Conservation (phyloP, 2,888 invertebrate genomes). For the Caenorhabditis macrosperma region DNA sequence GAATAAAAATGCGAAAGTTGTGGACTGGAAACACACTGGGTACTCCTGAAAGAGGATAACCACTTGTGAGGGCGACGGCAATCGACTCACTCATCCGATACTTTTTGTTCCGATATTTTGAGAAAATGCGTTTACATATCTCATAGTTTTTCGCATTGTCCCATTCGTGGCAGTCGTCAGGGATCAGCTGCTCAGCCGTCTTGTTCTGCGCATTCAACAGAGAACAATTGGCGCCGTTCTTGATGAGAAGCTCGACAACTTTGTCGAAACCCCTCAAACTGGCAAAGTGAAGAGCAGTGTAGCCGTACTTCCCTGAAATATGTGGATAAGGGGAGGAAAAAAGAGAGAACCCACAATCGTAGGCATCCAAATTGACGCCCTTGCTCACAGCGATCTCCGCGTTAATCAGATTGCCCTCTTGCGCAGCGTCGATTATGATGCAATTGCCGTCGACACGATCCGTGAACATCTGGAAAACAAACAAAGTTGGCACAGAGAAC, state of each 20-base stretch:
- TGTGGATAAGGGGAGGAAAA: neutral
- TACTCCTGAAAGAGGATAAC: conserved; percentile 1
- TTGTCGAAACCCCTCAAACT: neutral
- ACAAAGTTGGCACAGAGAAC: neutral
- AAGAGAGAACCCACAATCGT: conserved; percentile 4
- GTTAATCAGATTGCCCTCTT: conserved; percentile 9
- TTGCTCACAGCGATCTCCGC: neutral
- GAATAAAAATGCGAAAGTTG: too few relatives aligned
- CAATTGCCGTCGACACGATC: conserved; percentile 18
- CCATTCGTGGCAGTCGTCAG: neutral
- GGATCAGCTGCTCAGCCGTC: conserved; percentile 18
- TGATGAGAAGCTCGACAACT: conserved; percentile 7
- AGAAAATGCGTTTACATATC: neutral
- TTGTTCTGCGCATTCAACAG: conserved; percentile 14
- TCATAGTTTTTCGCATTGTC: neutral
- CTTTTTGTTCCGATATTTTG: conserved; percentile 2
- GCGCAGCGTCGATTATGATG: conserved; percentile 8
- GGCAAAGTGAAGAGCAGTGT: conserved; percentile 18
- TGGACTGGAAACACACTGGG: neutral
- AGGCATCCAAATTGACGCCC: conserved; percentile 9
- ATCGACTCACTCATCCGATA: conserved; percentile 3
- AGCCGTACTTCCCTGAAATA: conserved; percentile 11
- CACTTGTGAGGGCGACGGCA: neutral
- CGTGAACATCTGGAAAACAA: conserved; percentile 15
- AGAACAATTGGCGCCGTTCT: conserved; percentile 13